Evolutionary conservation across 1,140 invertebrate species (phyloP), one percentile per base, ranked within the genome.

Genomic region (Drosophila oshimai): DNA sequence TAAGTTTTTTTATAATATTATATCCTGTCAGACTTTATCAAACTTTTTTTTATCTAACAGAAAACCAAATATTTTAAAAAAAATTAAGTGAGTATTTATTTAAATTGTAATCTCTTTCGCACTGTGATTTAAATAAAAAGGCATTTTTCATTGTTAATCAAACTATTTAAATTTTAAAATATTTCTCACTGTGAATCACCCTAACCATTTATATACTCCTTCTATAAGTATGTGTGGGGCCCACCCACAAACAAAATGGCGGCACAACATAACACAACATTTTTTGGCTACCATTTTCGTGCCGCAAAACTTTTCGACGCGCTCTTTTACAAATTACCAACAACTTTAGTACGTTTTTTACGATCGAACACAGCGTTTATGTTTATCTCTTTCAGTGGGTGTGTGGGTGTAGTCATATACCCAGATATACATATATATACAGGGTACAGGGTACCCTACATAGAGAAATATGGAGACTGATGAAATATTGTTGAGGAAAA

Each of bases 281-380:
- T 71, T 70, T 81, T 73, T 53, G 58, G 36, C 62, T 46, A 50
- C 72, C 64, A 71, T 57, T 60, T 81, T 72, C 29, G 60, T 69
- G 73, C 53, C 55, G 57, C 68, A 87, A 88, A 90, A 90, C 79
- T 90, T 90, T 90, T 90, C 89, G 89, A 79, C 84, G 83, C 88
- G 76, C 79, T 89, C 89, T 90, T 90, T 90, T 90, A 89, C 89
- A 89, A 90, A 90, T 90, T 90, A 90, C 89, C 88, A 89, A 89
- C 89, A 90, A 90, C 74, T 90, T 88, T 88, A 78, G 65, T 72
- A 60, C 41, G 46, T 46, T 89, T 89, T 89, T 86, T 84, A 86
- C 58, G 71, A 86, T 67, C 81, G 29, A 46, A 79, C 77, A 68
- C 55, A 72, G 67, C 74, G 64, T 71, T 78, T 73, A 67, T 50